Base-by-base conservation (phyloP, 1,140 invertebrate genomes). In the Anadara kagoshimensis region DNA sequence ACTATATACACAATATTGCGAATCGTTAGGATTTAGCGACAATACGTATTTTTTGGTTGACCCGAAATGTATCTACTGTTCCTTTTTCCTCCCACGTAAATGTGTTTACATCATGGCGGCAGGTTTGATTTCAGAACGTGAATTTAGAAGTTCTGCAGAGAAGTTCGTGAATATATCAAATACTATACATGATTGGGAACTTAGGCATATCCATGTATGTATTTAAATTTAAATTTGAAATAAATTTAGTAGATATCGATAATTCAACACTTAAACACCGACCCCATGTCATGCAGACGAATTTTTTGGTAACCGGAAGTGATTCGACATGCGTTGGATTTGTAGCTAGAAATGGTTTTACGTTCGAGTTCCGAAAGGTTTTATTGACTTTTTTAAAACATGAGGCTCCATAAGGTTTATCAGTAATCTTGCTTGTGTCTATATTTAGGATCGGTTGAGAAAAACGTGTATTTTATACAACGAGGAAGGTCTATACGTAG, bases 81-180 rank as follows among this genome's bases (percentile, higher is more conserved):
- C 65, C 14, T 41, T 73, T 57, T 69, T 63, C 73, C 75, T 76
- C 74, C 78, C 57, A 68, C 73, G 76, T 78, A 66, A 59, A 66
- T 18, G 43, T 18, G 41, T 61, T 73, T 22, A 51, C 51, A 74
- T 77, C 74, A 83, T 79, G 79, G 78, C 77, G 75, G 82, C 78
- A 78, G 78, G 80, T 81, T 83, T 77, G 76, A 83, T 83, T 77
- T 80, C 79, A 67, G 58, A 53, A 20, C 69, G 69, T 36, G 80
- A 85, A 71, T 85, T 82, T 67, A 49, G 41, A 22, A 56, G 66
- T 54, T 76, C 71, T 44, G 74, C 57, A 24, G 54, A 75, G 56
- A 69, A 69, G 59, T 77, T 83, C 53, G 58, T 80, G 12, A 62
- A 64, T 56, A 51, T 78, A 36, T 79, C 80, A 22, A 56, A 68